Percentiles rank a stretch among this genome's conserved stretches.
Conservation (phyloP, 2,797 vertebrate species). For the Pangasius mekongensis region DNA sequence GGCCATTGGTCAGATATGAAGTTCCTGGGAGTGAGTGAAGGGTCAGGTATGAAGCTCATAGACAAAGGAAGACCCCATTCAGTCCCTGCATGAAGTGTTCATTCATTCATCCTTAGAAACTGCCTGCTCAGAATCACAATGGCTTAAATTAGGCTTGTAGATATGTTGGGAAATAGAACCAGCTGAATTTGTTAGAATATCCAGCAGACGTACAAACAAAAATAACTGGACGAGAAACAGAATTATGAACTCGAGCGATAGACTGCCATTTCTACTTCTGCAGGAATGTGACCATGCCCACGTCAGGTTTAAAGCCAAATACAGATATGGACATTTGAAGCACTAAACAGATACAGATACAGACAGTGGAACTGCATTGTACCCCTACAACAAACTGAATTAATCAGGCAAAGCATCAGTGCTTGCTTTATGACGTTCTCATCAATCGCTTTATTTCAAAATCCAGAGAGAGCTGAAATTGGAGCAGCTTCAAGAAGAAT, state of each 20-base stretch:
- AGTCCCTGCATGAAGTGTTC: neutral
- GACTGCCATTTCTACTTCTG: neutral
- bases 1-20: neutral
- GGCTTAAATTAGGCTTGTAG: neutral
- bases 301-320: neutral
- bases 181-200: neutral
- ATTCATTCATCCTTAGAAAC: neutral
- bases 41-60: neutral
- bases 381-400: neutral
- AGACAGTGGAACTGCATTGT: neutral
- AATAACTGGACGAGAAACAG: neutral
- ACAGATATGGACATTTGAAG: neutral
- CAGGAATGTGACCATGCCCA: neutral
- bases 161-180: neutral
- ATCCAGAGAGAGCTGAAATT: conserved; percentile 14
- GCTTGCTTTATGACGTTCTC: conserved; percentile 28
- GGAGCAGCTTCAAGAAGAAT: conserved; percentile 52
- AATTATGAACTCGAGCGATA: neutral
- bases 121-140: neutral
- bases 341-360: neutral
- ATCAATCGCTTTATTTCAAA: conserved; percentile 59
- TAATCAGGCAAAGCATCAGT: conserved; percentile 4
- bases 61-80: neutral
- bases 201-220: neutral
- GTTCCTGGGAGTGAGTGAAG: neutral